Evolutionary conservation across 2,888 invertebrate species (phyloP), one percentile per base, ranked within the genome.

Genomic region (Ichneumon xanthorius): DNA sequence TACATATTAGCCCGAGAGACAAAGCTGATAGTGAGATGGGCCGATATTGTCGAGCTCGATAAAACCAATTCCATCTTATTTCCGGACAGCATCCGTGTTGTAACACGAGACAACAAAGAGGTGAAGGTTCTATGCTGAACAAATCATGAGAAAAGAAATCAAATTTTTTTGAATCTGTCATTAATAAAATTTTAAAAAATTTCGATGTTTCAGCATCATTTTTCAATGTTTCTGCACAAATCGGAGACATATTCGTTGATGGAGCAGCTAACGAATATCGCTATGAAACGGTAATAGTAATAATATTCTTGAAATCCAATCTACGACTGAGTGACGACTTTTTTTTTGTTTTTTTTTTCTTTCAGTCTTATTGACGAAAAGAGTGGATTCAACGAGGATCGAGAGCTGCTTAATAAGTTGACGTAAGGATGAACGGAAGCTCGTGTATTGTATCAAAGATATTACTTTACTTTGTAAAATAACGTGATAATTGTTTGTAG

Each of bases 221-320:
- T 99, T 94, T 98, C 98, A 9, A 96, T 99, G 96, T 97, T 99
- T 91, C 94, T 98, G 88, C 97, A 96, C 92, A 97, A 98, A 92
- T 96, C 96, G 78, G 99, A 99, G 93, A 98, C 99, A 0, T 99
- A 97, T 94, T 96, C 96, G 19, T 94, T 99, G 89, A 99, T 99
- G 97, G 97, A 98, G 92, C 99, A 99, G 93, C 95, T 99, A 61
- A 98, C 98, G 77, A 99, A 99, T 95, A 96, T 99, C 94, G 99
- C 99, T 81, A 99, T 99, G 97, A 98, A 98, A 95, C 96, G 97
- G 96, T 96, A 93, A 95, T 95, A 89, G 88, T 16, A 4, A 61
- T 22, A 61, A 26, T 30, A 5, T 40, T 22, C 30, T 14, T 6
- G 14, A 61, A 30, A 26, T 61, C 63, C 45, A 11, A 71, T 55